Evolutionary conservation across 1,140 invertebrate species (phyloP), one percentile per base, ranked within the genome.

Genomic region (Rhizoglyphus robini): DNA sequence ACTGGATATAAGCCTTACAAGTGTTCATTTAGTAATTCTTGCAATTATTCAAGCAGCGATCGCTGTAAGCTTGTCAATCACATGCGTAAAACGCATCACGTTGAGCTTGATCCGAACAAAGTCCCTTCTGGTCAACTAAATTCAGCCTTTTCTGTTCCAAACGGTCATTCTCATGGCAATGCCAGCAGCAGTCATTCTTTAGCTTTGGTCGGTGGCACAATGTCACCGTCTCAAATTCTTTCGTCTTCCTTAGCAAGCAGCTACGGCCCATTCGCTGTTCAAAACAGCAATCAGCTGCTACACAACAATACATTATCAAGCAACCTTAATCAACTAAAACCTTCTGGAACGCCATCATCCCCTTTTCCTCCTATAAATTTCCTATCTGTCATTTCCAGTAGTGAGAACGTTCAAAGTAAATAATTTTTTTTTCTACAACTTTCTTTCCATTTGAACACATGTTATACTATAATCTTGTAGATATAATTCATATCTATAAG

Each of bases 1-100:
- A 96, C 93, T 0, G 93, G 94, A 0, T 90, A 94, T 73, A 93
- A 96, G 72, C 94, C 94, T 0, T 96, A 96, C 77, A 88, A 94
- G 73, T 98, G 94, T 57, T 46, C 34, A 31, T 47, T 49, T 49
- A 4, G 20, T 20, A 3, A 15, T 3, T 29, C 58, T 1, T 64
- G 63, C 41, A 49, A 48, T 27, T 64, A 64, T 38, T 30, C 63
- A 11, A 49, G 41, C 25, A 64, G 38, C 29, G 63, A 64, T 27
- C 41, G 63, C 13, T 48, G 63, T 36, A 64, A 64, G 51, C 4
- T 64, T 15, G 38, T 48, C 15, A 4, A 20, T 36, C 63, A 64
- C 46, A 49, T 64, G 41, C 29, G 47, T 30, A 48, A 48, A 30
- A 32, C 30, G 8, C 63, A 64, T 38, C 41, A 48, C 8, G 4